Conservation (phyloP, 2,888 invertebrate genomes). For the Tipula vernalis region DNA sequence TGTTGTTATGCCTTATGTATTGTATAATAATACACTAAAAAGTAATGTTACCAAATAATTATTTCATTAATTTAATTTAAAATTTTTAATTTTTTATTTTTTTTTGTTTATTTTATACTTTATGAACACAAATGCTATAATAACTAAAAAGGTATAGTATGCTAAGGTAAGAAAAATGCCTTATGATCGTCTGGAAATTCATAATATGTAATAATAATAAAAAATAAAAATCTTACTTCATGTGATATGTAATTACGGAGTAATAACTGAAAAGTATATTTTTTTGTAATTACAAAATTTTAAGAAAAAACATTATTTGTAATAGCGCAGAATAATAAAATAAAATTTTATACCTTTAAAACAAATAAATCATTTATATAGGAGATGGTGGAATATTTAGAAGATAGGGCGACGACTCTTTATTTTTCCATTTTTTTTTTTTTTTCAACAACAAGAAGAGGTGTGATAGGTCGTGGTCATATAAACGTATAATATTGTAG, state of each 20-base stretch:
- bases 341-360: not conserved
- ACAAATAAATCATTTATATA: not conserved
- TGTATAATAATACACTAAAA: not conserved
- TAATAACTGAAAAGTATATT: not conserved
- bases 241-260: not conserved
- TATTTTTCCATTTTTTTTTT: not conserved
- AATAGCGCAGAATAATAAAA: not conserved
- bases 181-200: not conserved
- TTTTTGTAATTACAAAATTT: not conserved
- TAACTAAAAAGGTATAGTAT: not conserved
- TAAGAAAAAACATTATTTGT: not conserved
- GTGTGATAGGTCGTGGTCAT: not conserved
- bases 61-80: not conserved
- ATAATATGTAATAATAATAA: not conserved
- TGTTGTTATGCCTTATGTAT: not conserved
- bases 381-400: not conserved
- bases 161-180: not conserved
- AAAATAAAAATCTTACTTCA: not conserved
- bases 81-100: not conserved
- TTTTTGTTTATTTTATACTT: not conserved
- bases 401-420: not conserved
- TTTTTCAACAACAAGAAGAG: not conserved
- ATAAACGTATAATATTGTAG: not conserved
- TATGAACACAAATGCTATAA: not conserved
- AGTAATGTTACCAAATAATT: not conserved